These are phyloP conservation scores for Pseudomyrmex sp. DNA, from an alignment of 1,140 invertebrate genomes.

Conservation along the genomic window DNA sequence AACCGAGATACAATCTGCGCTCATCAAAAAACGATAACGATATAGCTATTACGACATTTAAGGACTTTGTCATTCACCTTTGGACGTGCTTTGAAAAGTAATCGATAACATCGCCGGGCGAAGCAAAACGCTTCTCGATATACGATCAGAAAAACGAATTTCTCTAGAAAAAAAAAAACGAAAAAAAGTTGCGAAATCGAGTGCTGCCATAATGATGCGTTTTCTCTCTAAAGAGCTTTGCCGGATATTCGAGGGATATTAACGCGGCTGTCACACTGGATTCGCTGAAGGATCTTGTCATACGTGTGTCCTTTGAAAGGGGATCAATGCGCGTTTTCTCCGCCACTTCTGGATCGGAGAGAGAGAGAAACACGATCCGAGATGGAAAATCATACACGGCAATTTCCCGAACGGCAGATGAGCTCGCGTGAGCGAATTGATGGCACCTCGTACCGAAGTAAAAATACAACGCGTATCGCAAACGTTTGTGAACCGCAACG, in stretches of 20 bases:
- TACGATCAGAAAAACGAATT: neutral
- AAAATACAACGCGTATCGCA: neutral
- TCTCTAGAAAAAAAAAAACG: conserved; percentile 9
- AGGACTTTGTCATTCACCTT: conserved; percentile 5
- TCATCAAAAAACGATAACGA: conserved; percentile 23
- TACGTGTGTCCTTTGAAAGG: conserved; percentile 38
- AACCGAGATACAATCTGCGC: conserved; percentile 8
- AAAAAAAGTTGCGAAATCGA: conserved; percentile 33
- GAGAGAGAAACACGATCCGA: conserved; percentile 33
- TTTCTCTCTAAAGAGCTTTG: conserved; percentile 13
- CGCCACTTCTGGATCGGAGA: conserved; percentile 2
- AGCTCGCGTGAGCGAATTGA: neutral
- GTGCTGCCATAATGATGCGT: neutral
- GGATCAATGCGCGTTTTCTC: conserved; percentile 40
- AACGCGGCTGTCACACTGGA: conserved; percentile 14
- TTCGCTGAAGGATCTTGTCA: conserved; percentile 8
- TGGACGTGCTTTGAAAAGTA: neutral
- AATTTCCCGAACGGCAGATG: neutral
- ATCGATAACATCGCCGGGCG: conserved; percentile 6
- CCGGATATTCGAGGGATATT: conserved; percentile 44
- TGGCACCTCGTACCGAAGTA: neutral
- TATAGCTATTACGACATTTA: neutral
- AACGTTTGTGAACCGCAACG: neutral
- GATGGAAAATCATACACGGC: conserved; percentile 29
- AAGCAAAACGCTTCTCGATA: neutral